Conservation (phyloP, 1,140 invertebrate species). For the Sycobia sp. region DNA sequence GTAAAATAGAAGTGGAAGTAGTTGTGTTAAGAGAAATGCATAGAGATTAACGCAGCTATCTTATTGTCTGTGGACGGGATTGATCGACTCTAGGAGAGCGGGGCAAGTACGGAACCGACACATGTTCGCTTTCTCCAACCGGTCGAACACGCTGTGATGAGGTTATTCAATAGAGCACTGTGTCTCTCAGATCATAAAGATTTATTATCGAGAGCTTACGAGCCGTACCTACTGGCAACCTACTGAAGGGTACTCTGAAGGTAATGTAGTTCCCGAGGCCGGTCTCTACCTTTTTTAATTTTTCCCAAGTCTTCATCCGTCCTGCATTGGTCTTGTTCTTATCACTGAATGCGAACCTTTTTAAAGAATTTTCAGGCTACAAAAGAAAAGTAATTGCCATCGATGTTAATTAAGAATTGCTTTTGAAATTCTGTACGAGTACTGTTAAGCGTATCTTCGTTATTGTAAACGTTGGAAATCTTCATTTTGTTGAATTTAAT, state of each 20-base stretch:
- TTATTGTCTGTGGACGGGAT: conserved; percentile 62
- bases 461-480: too few species aligned
- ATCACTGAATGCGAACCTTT: conserved; percentile 1
- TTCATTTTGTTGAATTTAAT: too few species aligned
- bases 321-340: background rate
- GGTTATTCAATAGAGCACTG: conserved; percentile 62
- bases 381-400: too few species aligned
- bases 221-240: conserved; percentile 59
- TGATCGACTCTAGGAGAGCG: conserved; percentile 62
- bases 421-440: background rate
- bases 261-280: conserved; percentile 62
- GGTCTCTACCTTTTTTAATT: conserved; percentile 47
- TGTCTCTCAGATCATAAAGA: conserved; percentile 54
- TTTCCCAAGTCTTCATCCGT: background rate
- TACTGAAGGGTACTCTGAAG: conserved; percentile 61
- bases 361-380: too few species aligned
- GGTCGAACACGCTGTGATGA: conserved; percentile 36
- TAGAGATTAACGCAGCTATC: conserved; percentile 62
- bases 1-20: conserved; percentile 30
- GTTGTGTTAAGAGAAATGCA: conserved; percentile 39
- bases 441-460: too few species aligned
- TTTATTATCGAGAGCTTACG: conserved; percentile 60
- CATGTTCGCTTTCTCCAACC: conserved; percentile 32
- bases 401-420: background rate
- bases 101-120: conserved; percentile 48